phyloP scores from a whole-genome alignment of 2,113 vertebrate genomes.

The Melanocharis versteri region DNA sequence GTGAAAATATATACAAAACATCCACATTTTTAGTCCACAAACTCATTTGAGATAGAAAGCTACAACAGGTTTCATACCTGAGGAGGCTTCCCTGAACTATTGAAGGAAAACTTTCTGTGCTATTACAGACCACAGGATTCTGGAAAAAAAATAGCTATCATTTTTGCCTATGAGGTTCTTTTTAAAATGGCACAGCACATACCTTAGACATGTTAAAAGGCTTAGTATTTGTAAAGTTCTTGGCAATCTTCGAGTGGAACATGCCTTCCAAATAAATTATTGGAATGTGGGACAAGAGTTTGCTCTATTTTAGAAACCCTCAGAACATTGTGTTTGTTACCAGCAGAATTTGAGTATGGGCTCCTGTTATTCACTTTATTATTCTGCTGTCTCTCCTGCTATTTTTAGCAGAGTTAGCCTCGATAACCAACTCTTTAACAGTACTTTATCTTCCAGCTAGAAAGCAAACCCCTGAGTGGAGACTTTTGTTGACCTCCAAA shows the following conservation, averaged over 20 bases:
- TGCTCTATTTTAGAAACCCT: conserved; percentile 47
- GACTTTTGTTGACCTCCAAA: conserved; percentile 34
- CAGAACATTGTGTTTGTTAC: conserved; percentile 45
- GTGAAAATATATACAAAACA: not conserved
- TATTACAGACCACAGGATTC: not conserved
- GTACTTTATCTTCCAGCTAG: conserved; percentile 21
- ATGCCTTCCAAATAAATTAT: conserved; percentile 51
- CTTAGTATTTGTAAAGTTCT: conserved; percentile 44
- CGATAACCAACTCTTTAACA: not conserved
- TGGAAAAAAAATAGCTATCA: conserved; percentile 26
- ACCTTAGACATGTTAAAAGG: conserved; percentile 37
- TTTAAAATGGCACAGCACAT: conserved; percentile 10
- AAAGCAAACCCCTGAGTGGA: not conserved
- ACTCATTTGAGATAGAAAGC: not conserved
- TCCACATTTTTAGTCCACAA: not conserved
- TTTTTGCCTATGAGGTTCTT: conserved; percentile 24
- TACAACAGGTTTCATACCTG: not conserved
- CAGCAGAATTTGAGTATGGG: not conserved
- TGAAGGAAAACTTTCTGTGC: not conserved
- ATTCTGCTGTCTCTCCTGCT: not conserved
- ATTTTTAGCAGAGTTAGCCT: conserved; percentile 44
- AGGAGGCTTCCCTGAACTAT: not conserved
- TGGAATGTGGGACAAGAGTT: conserved; percentile 49
- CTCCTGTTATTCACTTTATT: conserved; percentile 41
- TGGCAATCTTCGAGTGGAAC: conserved; percentile 51